Evolutionary conservation across 2,888 invertebrate species (phyloP).

Genomic region (Branchipolynoe longqiensis): DNA sequence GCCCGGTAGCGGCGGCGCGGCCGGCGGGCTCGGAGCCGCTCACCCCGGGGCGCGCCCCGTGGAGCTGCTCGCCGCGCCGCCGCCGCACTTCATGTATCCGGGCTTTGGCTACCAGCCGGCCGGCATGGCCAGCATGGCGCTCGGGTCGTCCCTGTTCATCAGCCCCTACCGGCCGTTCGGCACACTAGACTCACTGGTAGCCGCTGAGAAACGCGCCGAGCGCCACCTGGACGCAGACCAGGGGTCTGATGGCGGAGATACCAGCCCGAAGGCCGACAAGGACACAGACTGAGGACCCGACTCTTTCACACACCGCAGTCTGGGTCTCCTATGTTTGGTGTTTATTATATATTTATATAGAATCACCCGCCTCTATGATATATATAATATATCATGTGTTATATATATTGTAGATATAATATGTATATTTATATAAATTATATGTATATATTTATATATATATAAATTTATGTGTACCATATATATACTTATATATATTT

Average conservation of each 20-base stretch:
- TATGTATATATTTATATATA: too few relatives aligned
- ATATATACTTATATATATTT: too few relatives aligned
- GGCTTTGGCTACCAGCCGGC: conserved; percentile 60
- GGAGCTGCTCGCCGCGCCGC: conserved; percentile 10
- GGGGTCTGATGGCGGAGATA: conserved; percentile 44
- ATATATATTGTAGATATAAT: too few relatives aligned
- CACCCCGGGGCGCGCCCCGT: conserved; percentile 42
- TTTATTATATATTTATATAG: too few relatives aligned
- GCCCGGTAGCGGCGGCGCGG: conserved; percentile 22
- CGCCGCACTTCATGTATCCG: conserved; percentile 61
- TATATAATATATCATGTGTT: neutral
- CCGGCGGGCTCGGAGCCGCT: neutral
- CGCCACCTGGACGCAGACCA: conserved; percentile 1
- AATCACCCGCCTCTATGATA: too few relatives aligned
- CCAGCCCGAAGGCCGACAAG: conserved; percentile 38
- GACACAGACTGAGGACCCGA: conserved; percentile 40
- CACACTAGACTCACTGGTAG: conserved; percentile 52
- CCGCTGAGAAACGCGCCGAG: conserved; percentile 16
- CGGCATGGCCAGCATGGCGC: conserved; percentile 53
- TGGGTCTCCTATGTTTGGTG: too few relatives aligned
- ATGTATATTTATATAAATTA: too few relatives aligned
- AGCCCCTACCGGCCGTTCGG: conserved; percentile 63
- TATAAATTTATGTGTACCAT: too few relatives aligned
- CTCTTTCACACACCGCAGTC: too few relatives aligned
- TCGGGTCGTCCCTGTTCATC: conserved; percentile 64